phyloP scores from a whole-genome alignment of 1,140 invertebrate species.

The Drosophila parvula region DNA sequence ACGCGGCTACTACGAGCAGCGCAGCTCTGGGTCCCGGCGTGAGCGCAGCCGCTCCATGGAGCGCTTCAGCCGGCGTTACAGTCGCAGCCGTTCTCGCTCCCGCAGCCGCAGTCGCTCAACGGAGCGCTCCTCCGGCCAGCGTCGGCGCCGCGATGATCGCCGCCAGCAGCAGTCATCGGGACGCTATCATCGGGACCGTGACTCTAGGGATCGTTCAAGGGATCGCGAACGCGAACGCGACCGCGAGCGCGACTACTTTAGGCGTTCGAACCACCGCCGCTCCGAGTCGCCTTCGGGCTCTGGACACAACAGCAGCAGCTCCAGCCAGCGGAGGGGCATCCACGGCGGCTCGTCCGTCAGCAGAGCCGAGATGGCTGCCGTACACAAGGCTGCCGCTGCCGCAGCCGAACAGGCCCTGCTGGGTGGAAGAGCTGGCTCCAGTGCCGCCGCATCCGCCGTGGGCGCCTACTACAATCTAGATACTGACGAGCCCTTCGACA shows the following conservation, averaged over 20 bases:
- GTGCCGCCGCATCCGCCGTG: constrained; percentile 49
- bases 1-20: constrained; percentile 44
- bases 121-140: constrained; percentile 44
- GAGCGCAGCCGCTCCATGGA: constrained; percentile 48
- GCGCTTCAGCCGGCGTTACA: constrained; percentile 51
- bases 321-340: constrained; percentile 19
- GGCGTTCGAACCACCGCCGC: constrained; percentile 54
- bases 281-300: constrained; percentile 29
- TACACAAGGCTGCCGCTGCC: constrained; percentile 18
- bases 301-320: constrained; percentile 20
- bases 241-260: constrained; percentile 28
- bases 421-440: constrained; percentile 31
- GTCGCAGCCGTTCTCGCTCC: constrained; percentile 48
- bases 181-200: constrained; percentile 41
- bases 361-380: constrained; percentile 8
- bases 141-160: constrained; percentile 32
- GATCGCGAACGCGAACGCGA: constrained; percentile 47
- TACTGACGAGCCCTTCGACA: constrained; percentile 77
- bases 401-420: constrained; percentile 9
- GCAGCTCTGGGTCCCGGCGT: constrained; percentile 38
- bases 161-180: constrained; percentile 23
- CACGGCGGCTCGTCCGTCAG: neutral
- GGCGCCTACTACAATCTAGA: constrained; percentile 77
- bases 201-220: constrained; percentile 42
- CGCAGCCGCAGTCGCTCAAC: constrained; percentile 44